Conservation (phyloP, 2,113 vertebrate species). For the Chroicocephalus ridibundus region DNA sequence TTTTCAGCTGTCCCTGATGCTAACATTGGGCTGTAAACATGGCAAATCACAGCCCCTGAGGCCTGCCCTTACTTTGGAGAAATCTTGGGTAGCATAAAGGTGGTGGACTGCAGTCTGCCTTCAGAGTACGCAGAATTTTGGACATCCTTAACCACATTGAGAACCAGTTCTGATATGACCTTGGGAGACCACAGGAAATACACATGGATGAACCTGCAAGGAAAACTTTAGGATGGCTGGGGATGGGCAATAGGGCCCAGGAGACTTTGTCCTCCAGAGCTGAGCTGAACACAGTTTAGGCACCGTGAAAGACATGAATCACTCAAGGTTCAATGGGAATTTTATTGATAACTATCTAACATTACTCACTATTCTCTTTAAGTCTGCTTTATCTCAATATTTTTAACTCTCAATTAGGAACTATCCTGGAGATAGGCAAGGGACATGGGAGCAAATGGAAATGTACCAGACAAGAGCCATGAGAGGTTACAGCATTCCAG, state of each 20-base stretch:
- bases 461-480: conserved; percentile 6
- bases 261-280: neutral
- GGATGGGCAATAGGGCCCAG: neutral
- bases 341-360: neutral
- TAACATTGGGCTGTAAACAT: neutral
- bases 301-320: neutral
- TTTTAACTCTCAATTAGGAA: neutral
- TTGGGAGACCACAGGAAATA: neutral
- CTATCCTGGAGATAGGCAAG: neutral
- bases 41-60: neutral
- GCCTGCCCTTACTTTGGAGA: neutral
- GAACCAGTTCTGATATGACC: neutral
- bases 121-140: neutral
- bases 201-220: neutral
- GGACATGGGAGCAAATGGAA: neutral
- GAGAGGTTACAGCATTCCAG: conserved; percentile 9
- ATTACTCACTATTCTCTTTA: neutral
- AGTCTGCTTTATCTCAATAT: neutral
- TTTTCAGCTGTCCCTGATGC: neutral
- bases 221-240: neutral
- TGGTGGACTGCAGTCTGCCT: neutral
- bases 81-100: neutral
- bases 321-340: neutral
- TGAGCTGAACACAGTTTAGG: neutral
- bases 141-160: neutral